Evolutionary conservation across 2,797 vertebrate genomes (phyloP), one percentile per base, ranked within the genome.

Genomic region (Acanthurus tractus): DNA sequence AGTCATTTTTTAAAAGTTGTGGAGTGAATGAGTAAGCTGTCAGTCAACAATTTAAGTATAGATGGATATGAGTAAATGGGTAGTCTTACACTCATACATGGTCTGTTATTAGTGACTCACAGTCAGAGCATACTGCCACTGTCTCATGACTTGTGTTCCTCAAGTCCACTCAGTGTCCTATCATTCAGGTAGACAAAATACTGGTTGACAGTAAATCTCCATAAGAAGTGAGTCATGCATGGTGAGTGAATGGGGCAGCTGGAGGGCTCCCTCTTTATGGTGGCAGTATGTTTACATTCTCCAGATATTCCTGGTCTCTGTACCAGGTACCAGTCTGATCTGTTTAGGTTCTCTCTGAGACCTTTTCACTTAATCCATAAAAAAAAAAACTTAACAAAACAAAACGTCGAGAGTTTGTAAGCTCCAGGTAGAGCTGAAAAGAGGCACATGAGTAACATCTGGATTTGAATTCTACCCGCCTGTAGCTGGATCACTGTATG

Each of bases 281-380:
- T 85, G 68, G 69, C 70, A 74, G 64, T 10, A 2, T 89, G 85
- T 93, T 93, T 90, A 89, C 82, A 86, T 87, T 88, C 74, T 78
- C 38, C 10, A 74, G 14, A 90, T 74, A 71, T 76, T 84, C 72
- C 69, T 61, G 25, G 57, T 78, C 45, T 65, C 61, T 34, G 80
- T 74, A 86, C 87, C 88, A 81, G 70, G 78, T 69, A 63, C 63
- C 56, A 42, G 38, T 49, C 10, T 46, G 79, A 14, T 78, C 68
- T 81, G 78, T 70, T 86, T 48, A 74, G 64, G 42, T 77, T 64
- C 61, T 49, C 52, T 59, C 45, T 20, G 14, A 53, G 22, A 34
- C 11, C 45, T 48, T 3, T 65, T 45, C 42, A 15, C 2, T 38
- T 55, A 10, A 23, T 61, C 38, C 38, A 40, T 40, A 11, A 2